Evolutionary conservation across 2,888 invertebrate genomes (phyloP).

Genomic region (Eilema sororculum): DNA sequence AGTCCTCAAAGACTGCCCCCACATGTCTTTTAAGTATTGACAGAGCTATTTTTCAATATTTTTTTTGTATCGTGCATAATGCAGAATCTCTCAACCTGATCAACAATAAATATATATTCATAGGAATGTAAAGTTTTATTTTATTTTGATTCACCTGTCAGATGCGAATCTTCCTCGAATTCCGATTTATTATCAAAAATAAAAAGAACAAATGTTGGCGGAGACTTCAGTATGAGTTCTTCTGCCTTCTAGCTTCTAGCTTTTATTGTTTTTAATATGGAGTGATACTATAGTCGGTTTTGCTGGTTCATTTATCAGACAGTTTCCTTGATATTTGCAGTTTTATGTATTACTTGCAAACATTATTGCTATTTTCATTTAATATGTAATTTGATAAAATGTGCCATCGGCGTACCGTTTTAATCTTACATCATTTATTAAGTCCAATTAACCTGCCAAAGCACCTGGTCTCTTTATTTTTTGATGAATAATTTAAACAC

Average conservation of each 20-base stretch:
- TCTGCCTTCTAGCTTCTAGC: not conserved
- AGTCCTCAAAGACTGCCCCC: too few relatives aligned
- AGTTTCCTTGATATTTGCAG: not conserved
- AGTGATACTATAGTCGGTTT: not conserved
- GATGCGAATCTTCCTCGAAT: not conserved
- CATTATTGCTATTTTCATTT: not conserved
- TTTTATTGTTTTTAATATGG: not conserved
- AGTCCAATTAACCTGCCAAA: not conserved
- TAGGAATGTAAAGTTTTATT: not conserved
- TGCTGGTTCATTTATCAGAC: not conserved
- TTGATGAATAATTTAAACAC: constrained; percentile 5
- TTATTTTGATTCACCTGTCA: not conserved
- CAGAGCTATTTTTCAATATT: too few relatives aligned
- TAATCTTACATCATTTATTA: not conserved
- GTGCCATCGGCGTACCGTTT: not conserved
- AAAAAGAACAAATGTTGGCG: not conserved
- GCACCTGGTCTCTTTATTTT: not conserved
- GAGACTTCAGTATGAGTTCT: not conserved
- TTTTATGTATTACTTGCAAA: not conserved
- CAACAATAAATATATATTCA: too few relatives aligned
- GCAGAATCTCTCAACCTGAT: too few relatives aligned
- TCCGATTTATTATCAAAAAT: not conserved
- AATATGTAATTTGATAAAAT: not conserved
- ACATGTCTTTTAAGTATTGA: too few relatives aligned
- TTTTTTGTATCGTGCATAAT: not conserved